phyloP scores from a whole-genome alignment of 2,113 vertebrate species.

The Spea bombifrons region DNA sequence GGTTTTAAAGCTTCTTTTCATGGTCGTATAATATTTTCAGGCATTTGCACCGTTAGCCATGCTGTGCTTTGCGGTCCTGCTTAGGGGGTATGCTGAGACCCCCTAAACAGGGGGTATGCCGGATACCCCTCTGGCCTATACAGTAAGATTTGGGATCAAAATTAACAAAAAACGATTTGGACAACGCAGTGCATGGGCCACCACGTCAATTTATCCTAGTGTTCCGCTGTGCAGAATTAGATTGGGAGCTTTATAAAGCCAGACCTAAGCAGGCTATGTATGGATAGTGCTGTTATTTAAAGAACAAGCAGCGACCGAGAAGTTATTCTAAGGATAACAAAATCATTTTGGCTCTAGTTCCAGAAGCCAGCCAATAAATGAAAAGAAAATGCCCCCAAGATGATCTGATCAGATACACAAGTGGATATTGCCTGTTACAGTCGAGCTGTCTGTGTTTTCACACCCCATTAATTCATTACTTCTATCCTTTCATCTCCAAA shows the following conservation, averaged over 20 bases:
- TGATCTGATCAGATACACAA: slow-evolving; percentile 68
- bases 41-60: too few relatives aligned
- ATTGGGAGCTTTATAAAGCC: background rate
- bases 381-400: slow-evolving; percentile 81
- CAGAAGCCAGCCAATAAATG: slow-evolving; percentile 82
- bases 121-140: too few relatives aligned
- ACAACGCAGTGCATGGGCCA: background rate
- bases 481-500: slow-evolving; percentile 94
- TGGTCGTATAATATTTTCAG: too few relatives aligned
- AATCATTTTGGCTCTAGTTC: slow-evolving; percentile 59
- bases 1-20: background rate
- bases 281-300: slow-evolving; percentile 40
- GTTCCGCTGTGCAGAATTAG: background rate
- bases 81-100: too few relatives aligned
- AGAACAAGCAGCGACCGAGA: slow-evolving; percentile 36
- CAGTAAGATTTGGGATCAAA: too few relatives aligned
- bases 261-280: background rate
- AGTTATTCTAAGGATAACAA: slow-evolving; percentile 55
- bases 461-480: slow-evolving; percentile 99
- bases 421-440: slow-evolving; percentile 97
- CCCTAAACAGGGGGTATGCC: too few relatives aligned
- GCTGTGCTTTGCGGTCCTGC: too few relatives aligned
- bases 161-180: background rate
- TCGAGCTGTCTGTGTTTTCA: slow-evolving; percentile 93
- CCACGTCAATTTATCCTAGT: background rate